Evolutionary conservation across 2,888 invertebrate species (phyloP), one percentile per base, ranked within the genome.

Genomic region (Spisula solida): DNA sequence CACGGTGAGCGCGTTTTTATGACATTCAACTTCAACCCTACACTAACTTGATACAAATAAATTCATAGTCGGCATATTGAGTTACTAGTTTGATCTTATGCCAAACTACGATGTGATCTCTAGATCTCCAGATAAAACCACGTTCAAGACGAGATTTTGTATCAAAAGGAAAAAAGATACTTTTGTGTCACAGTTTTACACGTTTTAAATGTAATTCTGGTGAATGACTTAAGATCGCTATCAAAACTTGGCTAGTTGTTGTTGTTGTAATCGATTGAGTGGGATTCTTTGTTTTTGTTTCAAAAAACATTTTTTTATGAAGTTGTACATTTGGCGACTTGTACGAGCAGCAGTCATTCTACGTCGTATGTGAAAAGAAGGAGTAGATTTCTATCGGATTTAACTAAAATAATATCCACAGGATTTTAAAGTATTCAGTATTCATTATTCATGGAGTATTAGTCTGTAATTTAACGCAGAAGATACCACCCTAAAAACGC

Each of bases 121-220:
- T 31, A 16, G 16, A 75, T 31, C 16, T 34, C 31, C 34, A 16
- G 75, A 75, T 75, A 75, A 75, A 16, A 16, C 6, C 29, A 14
- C 29, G 6, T 25, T n/a, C 18, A 75, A 14, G 75, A 75, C 75
- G 34, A 75, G 75, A 75, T 75, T 34, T 75, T 16, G 18, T 55
- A 79, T 78, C 41, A n/a, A 20, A 79, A 55, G 79, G 66, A 70
- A 55, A 85, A 85, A 41, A 85, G 85, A 85, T 85, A 85, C 85
- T 79, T 85, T 83, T 85, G 79, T 85, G 48, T 75, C n/a, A 75
- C 75, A 48, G 51, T 47, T 29, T 83, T 83, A 83, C 70, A 75
- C 70, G 18, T 83, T 75, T 18, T 31, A 75, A 34, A 31, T 14
- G 31, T 31, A 6, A 16, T 75, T 12, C n/a, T 25, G n/a, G 41